phyloP scores from a whole-genome alignment of 2,797 vertebrate genomes.

The Enteromius fasciolatus region DNA sequence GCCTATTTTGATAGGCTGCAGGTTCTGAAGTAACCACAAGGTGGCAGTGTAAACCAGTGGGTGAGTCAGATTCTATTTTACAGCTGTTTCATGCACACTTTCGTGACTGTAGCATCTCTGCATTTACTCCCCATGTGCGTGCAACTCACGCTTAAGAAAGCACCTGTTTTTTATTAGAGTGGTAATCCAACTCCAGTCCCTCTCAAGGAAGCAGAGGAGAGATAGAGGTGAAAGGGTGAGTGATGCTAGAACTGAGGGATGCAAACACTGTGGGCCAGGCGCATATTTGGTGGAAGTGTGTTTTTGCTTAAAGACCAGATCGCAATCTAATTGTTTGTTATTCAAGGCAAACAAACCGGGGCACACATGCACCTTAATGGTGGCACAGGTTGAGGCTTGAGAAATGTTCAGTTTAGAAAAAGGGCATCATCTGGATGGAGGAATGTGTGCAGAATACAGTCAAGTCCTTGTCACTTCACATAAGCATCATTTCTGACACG shows the following conservation, averaged over 20 bases:
- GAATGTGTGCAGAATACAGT: constrained; percentile 23
- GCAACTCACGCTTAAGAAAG: constrained; percentile 30
- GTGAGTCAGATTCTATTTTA: neutral
- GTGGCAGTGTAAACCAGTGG: constrained; percentile 23
- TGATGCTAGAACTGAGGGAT: constrained; percentile 20
- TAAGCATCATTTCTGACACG: constrained; percentile 7
- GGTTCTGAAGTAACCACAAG: constrained; percentile 9
- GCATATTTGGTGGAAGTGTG: constrained; percentile 5
- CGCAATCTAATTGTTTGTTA: constrained; percentile 45
- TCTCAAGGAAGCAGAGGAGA: constrained; percentile 39
- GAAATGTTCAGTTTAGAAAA: constrained; percentile 10
- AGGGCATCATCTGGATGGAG: neutral
- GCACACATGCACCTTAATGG: neutral
- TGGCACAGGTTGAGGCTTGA: constrained; percentile 9
- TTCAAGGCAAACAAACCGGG: constrained; percentile 39
- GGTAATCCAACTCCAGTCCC: constrained; percentile 36
- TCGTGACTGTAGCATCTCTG: constrained; percentile 14
- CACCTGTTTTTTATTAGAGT: constrained; percentile 42
- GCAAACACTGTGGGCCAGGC: constrained; percentile 29
- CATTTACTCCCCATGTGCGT: constrained; percentile 34
- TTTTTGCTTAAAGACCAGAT: constrained; percentile 33
- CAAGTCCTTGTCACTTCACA: constrained; percentile 10
- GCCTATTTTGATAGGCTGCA: neutral
- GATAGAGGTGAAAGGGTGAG: constrained; percentile 48
- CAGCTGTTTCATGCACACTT: neutral